Base-by-base conservation (phyloP, 2,113 vertebrate species). In the Pterophyllum scalare region DNA sequence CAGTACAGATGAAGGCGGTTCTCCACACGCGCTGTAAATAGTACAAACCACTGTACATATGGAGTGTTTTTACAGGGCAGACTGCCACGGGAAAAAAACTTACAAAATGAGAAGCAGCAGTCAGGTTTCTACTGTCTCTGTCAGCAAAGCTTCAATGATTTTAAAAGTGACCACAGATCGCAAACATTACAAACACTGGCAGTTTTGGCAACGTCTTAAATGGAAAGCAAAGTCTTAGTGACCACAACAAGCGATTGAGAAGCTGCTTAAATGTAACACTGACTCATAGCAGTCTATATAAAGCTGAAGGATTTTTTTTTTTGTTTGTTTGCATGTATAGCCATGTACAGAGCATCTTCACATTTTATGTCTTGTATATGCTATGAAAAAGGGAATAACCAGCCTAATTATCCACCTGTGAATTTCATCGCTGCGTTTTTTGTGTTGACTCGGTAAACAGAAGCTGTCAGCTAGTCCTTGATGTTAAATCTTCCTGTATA, bases 1-100 rank as follows among this genome's bases (percentile, higher is more conserved):
- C 56, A 17, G 56, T 28, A 60, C 3, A 58, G 78, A 52, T 54
- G 70, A 77, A 74, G 59, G 60, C 17, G 15, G 54, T 80, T 87
- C 81, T 93, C 89, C 87, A 87, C 84, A 38, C 10, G 24, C 38
- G 74, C 86, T 93, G 90, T 89, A 93, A 91, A 91, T 93, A 93
- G 59, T 80, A 13, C 67, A 62, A 80, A 59, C 5, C 11, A 6
- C 59, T 88, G 62, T 87, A 83, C 61, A 81, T 82, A 86, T 49
- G 87, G 67, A 80, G 77, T 77, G 80, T 38, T 87, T 87, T 82
- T 64, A 65, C 61, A 22, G 14, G 52, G 49, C 84, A 26, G 61
- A 59, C 62, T 40, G 35, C 54, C 54, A 43, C 3, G 38, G 3
- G 62, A n/a, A 81, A 4, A 76, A 59, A 49, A 6, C 46, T 49